phyloP scores from a whole-genome alignment of 1,140 invertebrate genomes.

The Phymastichus coffea region DNA sequence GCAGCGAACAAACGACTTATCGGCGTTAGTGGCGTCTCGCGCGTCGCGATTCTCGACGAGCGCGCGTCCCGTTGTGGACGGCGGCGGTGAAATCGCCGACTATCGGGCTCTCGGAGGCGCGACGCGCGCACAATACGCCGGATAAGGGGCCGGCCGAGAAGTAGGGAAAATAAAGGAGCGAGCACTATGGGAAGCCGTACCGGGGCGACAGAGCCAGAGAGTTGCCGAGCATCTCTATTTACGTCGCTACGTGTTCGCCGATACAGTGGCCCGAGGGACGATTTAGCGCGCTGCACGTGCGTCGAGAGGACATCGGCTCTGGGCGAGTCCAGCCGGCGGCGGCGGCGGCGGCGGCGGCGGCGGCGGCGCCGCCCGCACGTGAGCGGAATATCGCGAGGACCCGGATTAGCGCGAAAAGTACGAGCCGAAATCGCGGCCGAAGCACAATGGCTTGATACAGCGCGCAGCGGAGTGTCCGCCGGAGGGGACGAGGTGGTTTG shows the following conservation, averaged over 20 bases:
- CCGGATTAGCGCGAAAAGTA: constrained; percentile 15
- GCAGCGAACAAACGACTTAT: too few species aligned
- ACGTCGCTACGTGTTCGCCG: constrained; percentile 20
- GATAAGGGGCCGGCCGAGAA: too few species aligned
- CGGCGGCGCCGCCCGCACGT: background rate
- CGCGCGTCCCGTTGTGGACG: too few species aligned
- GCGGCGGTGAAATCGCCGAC: background rate
- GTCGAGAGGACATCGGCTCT: too few species aligned
- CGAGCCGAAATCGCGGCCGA: background rate
- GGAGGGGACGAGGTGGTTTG: too few species aligned
- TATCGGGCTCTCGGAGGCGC: background rate
- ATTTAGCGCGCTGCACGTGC: background rate
- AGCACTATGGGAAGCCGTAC: too few species aligned
- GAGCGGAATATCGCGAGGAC: constrained; percentile 8
- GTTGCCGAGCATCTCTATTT: constrained; percentile 2
- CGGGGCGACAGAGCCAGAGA: background rate
- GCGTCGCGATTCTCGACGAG: too few species aligned
- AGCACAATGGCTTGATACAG: background rate
- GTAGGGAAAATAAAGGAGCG: background rate
- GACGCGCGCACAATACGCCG: too few species aligned
- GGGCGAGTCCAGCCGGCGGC: background rate
- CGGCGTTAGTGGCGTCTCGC: too few species aligned
- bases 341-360: background rate
- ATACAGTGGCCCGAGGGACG: background rate
- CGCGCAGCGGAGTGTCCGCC: too few species aligned